Evolutionary conservation across 2,888 invertebrate genomes (phyloP), one percentile per base, ranked within the genome.

Genomic region (Malthinus flaveolus): DNA sequence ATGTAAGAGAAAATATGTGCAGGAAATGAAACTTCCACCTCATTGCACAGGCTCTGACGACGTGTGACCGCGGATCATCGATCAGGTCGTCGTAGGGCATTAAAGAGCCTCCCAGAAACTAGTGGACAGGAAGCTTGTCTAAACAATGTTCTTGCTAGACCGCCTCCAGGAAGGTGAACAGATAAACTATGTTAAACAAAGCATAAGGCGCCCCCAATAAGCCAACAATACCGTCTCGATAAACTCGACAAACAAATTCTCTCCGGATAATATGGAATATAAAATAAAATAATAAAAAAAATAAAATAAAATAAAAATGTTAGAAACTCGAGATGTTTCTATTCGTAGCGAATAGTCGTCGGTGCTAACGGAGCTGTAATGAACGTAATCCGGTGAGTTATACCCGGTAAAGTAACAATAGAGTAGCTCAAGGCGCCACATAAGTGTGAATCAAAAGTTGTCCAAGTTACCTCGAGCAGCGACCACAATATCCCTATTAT

Each of bases 401-500:
- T 59, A 55, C 62, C 62, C 63, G 64, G 66, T 62, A 62, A 61
- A 52, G 59, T 59, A 68, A 69, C 68, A 67, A 70, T 70, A 63
- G 70, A 49, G 52, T 60, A 49, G 71, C 71, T 68, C 66, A 66
- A 73, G 73, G 73, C 75, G 73, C 74, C 74, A 73, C 68, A 71
- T 70, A 72, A 74, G 72, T 72, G 72, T 68, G 71, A 73, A 70
- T 71, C 73, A 69, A 72, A 74, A 73, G 69, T 72, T 73, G 68
- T 62, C 64, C 69, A 68, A 75, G 72, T 73, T 71, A 75, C 75
- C 74, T 75, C 76, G 71, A 69, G 72, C 71, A 61, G 64, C 65
- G 67, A 68, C 70, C 72, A 75, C 77, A 76, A 75, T 75, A 71
- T 73, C 74, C 74, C 75, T 74, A 75, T 76, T 75, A 75, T 76